Evolutionary conservation across 1,140 invertebrate species (phyloP).

Genomic region (Ridgeia piscesae): DNA sequence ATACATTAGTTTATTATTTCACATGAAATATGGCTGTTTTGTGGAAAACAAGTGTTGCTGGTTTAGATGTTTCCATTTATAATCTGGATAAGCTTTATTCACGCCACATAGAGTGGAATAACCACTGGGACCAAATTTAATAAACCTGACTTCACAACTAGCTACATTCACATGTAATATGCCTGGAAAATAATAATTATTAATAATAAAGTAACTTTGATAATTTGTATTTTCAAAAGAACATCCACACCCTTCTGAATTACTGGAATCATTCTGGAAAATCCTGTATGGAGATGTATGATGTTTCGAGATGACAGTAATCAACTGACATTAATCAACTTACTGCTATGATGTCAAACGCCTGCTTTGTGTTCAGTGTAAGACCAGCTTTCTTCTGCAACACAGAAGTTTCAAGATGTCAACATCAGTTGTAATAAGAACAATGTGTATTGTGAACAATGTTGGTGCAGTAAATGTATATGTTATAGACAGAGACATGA

Average conservation of each 20-base stretch:
- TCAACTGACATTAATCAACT: background rate
- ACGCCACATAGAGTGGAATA: no score
- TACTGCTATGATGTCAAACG: background rate
- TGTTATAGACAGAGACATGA: no score
- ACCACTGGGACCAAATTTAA: no score
- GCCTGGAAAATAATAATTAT: no score
- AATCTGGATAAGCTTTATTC: no score
- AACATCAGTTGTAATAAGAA: background rate
- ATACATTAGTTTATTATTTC: background rate
- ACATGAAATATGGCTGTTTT: no score
- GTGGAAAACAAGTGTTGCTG: background rate
- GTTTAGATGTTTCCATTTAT: background rate
- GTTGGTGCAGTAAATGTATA: background rate
- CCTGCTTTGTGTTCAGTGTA: conserved; percentile 13
- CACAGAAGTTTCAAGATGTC: background rate
- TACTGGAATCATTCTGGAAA: background rate
- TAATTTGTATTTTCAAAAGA: no score
- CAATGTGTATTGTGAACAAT: background rate
- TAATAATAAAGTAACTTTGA: no score
- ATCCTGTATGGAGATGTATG: background rate
- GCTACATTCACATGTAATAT: no score
- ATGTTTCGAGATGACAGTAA: background rate
- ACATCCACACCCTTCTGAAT: background rate
- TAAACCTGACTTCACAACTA: no score
- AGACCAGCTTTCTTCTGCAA: conserved; percentile 20